Conservation (phyloP, 2,113 vertebrate species). For the Tragelaphus imberbis region DNA sequence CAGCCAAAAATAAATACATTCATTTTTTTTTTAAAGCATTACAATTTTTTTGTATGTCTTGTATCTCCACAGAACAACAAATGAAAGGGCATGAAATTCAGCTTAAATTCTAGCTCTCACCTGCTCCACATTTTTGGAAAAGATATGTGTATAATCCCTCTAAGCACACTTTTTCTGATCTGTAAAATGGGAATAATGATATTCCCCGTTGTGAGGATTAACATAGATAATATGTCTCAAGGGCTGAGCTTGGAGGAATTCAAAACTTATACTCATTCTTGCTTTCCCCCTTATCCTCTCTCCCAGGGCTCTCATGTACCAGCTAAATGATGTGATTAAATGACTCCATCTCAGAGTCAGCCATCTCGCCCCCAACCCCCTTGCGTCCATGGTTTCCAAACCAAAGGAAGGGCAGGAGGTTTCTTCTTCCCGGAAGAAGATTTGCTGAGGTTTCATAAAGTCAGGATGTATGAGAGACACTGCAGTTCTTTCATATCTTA, state of each 20-base stretch:
- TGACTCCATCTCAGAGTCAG: neutral
- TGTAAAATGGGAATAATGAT: neutral
- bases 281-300: neutral
- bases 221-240: neutral
- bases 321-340: neutral
- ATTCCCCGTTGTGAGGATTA: neutral
- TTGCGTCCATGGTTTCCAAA: neutral
- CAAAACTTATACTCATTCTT: neutral
- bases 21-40: neutral
- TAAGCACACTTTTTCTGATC: neutral
- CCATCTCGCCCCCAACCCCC: neutral
- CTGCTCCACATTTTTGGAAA: neutral
- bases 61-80: neutral
- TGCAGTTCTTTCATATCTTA: slow-evolving; percentile 47
- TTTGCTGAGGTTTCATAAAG: slow-evolving; percentile 47
- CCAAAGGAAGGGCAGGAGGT: neutral
- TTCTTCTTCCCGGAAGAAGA: neutral
- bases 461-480: slow-evolving; percentile 2
- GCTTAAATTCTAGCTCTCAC: neutral
- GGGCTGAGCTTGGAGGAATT: neutral
- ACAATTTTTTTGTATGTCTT: neutral
- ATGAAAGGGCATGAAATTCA: neutral
- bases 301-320: neutral
- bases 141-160: neutral
- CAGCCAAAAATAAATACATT: neutral